A percentile compares a stretch with the other conserved stretches of the same genome.
Evolutionary conservation across 1,140 invertebrate genomes (phyloP).

Genomic region (Babylonia areolata): DNA sequence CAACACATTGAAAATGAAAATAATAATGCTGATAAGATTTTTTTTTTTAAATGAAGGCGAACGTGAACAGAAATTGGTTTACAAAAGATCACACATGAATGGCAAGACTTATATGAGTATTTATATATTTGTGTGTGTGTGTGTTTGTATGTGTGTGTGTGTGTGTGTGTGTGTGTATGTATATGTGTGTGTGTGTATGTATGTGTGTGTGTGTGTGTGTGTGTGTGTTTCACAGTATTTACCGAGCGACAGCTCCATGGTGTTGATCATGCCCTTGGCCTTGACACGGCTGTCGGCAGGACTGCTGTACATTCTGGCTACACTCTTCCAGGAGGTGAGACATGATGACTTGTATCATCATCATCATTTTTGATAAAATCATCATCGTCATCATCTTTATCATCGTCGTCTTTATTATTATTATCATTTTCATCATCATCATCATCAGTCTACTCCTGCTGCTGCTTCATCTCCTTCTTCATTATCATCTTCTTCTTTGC

Average conservation of each 20-base stretch:
- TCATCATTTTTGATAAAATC: background rate
- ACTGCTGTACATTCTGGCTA: constrained; percentile 45
- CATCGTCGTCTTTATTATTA: background rate
- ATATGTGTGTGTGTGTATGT: background rate
- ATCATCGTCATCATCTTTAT: background rate
- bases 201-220: background rate
- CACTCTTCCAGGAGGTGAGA: constrained; percentile 48
- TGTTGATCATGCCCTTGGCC: constrained; percentile 39
- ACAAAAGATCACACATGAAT: no score
- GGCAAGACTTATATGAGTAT: no score
- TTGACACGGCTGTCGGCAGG: constrained; percentile 50
- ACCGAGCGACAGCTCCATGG: background rate
- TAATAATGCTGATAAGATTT: no score
- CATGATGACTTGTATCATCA: background rate
- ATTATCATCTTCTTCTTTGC: background rate
- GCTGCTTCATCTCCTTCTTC: background rate
- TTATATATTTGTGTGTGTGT: no score
- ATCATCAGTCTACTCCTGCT: no score
- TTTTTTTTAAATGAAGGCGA: no score
- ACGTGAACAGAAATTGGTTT: no score
- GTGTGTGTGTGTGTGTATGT: background rate
- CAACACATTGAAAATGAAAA: no score
- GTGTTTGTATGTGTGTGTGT: background rate
- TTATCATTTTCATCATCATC: constrained; percentile 15
- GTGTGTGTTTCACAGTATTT: constrained; percentile 46